phyloP scores from a whole-genome alignment of 2,113 vertebrate genomes.

The Zosterops japonicus region DNA sequence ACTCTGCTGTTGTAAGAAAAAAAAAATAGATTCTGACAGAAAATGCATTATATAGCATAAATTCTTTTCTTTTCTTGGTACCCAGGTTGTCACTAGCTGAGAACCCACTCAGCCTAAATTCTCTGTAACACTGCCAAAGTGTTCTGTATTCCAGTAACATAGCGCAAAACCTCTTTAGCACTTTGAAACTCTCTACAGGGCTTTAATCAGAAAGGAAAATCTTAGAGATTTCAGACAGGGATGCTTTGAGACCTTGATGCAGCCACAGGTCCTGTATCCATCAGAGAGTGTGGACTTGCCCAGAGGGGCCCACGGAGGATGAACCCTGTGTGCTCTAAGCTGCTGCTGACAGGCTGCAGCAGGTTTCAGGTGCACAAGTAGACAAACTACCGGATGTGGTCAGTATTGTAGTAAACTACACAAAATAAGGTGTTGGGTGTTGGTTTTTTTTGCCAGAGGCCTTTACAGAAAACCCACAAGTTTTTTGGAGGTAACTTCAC shows the following conservation, averaged over 20 bases:
- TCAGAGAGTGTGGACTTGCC: background rate
- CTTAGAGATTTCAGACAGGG: background rate
- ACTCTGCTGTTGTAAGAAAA: background rate
- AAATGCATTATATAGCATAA: background rate
- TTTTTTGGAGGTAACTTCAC: background rate
- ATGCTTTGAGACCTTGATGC: background rate
- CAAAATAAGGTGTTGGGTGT: background rate
- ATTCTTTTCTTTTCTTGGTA: background rate
- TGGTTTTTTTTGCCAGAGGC: slow-evolving; percentile 30
- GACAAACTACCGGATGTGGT: slow-evolving; percentile 58
- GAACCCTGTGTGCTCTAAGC: background rate
- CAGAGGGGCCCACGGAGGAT: background rate
- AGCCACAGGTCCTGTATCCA: background rate
- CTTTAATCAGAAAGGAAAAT: background rate
- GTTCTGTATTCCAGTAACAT: background rate
- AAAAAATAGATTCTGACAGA: background rate
- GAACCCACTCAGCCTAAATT: background rate
- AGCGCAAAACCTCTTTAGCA: background rate
- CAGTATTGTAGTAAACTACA: background rate
- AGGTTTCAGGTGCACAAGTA: background rate
- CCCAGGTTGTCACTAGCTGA: background rate
- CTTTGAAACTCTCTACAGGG: background rate
- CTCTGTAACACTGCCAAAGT: background rate
- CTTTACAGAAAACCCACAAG: slow-evolving; percentile 65
- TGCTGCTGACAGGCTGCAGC: background rate